Evolutionary conservation across 2,888 invertebrate genomes (phyloP).

Genomic region (Lasioglossum calceatum): DNA sequence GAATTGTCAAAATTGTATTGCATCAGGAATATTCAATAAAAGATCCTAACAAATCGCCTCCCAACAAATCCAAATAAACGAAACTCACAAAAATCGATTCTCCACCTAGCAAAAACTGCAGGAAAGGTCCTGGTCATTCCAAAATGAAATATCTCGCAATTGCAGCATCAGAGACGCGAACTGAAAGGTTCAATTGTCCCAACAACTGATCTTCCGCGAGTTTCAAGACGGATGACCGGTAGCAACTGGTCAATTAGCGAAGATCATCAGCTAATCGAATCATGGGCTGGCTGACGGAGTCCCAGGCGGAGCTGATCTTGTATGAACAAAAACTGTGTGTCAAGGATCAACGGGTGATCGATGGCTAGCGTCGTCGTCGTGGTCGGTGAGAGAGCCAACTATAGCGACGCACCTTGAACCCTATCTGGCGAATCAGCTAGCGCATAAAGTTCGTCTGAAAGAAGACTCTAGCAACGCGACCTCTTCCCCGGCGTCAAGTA

Average conservation of each 20-base stretch:
- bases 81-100: not conserved
- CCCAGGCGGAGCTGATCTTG: not conserved
- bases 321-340: not conserved
- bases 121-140: not conserved
- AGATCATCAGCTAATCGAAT: not conserved
- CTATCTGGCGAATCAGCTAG: constrained; percentile 22
- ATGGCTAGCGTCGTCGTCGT: not conserved
- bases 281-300: not conserved
- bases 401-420: constrained; percentile 33
- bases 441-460: not conserved
- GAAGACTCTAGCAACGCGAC: not conserved
- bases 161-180: not conserved
- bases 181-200: not conserved
- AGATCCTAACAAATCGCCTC: not conserved
- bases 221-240: not conserved
- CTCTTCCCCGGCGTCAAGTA: constrained; percentile 23
- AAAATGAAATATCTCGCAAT: not conserved
- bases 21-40: not conserved
- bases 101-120: not conserved
- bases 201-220: not conserved
- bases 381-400: not conserved
- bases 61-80: not conserved
- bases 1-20: not conserved
- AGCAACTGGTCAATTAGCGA: not conserved
- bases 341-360: constrained; percentile 4